A percentile compares a stretch with the other conserved stretches of the same genome.
Conservation (phyloP, 1,140 invertebrate species). For the Drosophila parvula region DNA sequence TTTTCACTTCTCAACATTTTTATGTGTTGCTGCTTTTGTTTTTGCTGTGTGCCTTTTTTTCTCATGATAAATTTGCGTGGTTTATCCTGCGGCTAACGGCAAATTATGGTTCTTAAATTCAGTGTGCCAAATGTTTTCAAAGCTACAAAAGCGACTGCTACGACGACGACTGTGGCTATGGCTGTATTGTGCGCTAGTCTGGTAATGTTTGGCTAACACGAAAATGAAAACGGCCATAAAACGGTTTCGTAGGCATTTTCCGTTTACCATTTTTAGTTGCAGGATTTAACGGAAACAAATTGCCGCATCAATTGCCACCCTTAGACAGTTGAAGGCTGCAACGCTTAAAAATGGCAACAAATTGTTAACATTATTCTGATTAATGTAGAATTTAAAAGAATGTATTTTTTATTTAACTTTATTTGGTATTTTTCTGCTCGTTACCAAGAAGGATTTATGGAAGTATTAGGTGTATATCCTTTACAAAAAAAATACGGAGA, state of each 20-base stretch:
- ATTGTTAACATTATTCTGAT: slow-evolving; percentile 3
- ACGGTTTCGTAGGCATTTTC: slow-evolving; percentile 54
- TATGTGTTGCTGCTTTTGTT: slow-evolving; percentile 54
- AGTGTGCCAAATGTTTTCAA: slow-evolving; percentile 48
- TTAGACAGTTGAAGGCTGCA: slow-evolving; percentile 14
- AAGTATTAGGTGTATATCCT: neutral
- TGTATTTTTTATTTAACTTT: neutral
- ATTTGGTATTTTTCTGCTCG: too few species aligned
- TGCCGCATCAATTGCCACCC: slow-evolving; percentile 56
- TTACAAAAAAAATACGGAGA: too few species aligned
- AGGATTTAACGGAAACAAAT: slow-evolving; percentile 72
- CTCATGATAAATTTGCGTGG: slow-evolving; percentile 80
- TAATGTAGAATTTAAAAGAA: neutral
- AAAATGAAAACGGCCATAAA: slow-evolving; percentile 74
- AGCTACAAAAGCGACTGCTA: slow-evolving; percentile 2
- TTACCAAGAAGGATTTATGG: too few species aligned
- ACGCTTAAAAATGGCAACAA: slow-evolving; percentile 2
- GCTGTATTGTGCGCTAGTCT: slow-evolving; percentile 13
- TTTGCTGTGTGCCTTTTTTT: slow-evolving; percentile 47
- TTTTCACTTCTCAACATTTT: slow-evolving; percentile 72
- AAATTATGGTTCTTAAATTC: slow-evolving; percentile 81
- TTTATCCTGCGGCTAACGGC: slow-evolving; percentile 72
- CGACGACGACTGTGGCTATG: slow-evolving; percentile 28
- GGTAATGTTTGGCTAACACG: slow-evolving; percentile 78
- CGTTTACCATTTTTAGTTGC: slow-evolving; percentile 26